Base-by-base conservation (phyloP, 2,888 invertebrate species). In the Drosophila paracracens region DNA sequence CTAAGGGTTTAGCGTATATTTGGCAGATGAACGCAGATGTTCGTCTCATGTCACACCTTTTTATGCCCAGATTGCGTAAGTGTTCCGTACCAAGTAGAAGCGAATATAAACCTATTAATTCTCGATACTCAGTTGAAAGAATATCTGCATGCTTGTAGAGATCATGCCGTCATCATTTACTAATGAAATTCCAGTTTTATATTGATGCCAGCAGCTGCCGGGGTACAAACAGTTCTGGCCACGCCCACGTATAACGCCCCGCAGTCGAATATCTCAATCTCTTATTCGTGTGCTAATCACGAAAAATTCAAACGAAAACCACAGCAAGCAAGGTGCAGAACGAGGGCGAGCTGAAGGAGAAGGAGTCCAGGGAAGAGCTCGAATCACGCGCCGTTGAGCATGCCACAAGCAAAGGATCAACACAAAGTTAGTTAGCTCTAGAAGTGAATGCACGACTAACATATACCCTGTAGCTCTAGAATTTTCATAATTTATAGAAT, bases 201-300 rank as follows among this genome's bases (percentile, higher is more conserved):
- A 54, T 36, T n/a, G 33, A 52, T 62, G 59, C 56, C 70, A 65
- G 88, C 74, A 89, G 88, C 89, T 85, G 85, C 67, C 74, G 75
- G 68, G 61, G 56, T 62, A 53, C 54, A 67, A 70, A 59, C 67
- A 67, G 54, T 21, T 48, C 27, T 33, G 56, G 59, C 52, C 82
- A 89, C 89, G 90, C 88, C 90, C 74, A 57, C 64, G 57, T 29
- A 70, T 60, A 68, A 61, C 65, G 78, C 84, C 75, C 61, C 57
- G 16, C 54, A 62, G 72, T 38, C 40, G 36, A 70, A 74, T 65
- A 74, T 56, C 43, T 60, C 66, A 79, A 69, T 72, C 70, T 71
- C 70, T 65, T 51, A 75, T 86, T 89, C 83, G 75, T 86, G 88
- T 90, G 90, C 90, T 89, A 86, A 89, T 89, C 88, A 88, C 90